Conservation (phyloP, 2,797 vertebrate species). For the Dipus sagitta region DNA sequence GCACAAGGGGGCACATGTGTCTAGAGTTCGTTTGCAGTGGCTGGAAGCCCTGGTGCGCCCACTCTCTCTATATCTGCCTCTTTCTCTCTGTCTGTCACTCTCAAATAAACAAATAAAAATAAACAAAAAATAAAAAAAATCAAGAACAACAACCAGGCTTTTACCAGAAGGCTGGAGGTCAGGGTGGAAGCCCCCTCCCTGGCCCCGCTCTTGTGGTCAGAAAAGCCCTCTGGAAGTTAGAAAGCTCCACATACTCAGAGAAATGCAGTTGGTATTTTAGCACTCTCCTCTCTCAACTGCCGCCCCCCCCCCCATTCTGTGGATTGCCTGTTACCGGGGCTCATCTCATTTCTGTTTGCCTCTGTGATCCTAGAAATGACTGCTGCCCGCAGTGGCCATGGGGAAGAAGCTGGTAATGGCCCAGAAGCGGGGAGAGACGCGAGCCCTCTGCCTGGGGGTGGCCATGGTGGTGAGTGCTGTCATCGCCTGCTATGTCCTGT, state of each 20-base stretch:
- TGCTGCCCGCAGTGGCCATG: conserved; percentile 76
- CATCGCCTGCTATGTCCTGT: conserved; percentile 88
- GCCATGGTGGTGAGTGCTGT: conserved; percentile 86
- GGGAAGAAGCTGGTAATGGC: conserved; percentile 88
- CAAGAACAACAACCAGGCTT: neutral
- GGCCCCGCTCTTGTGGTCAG: rapidly evolving
- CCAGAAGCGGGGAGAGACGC: conserved; percentile 88
- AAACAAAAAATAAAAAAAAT: too few relatives aligned
- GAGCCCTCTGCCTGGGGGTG: conserved; percentile 88
- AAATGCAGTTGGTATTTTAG: neutral
- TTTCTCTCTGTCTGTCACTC: too few relatives aligned
- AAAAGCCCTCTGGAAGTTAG: neutral
- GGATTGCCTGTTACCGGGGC: neutral
- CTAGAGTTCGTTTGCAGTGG: too few relatives aligned
- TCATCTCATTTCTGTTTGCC: neutral
- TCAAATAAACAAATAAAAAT: too few relatives aligned
- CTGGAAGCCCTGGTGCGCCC: too few relatives aligned
- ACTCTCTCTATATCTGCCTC: too few relatives aligned
- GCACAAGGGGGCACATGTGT: too few relatives aligned
- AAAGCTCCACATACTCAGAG: neutral
- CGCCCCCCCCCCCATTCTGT: too few relatives aligned
- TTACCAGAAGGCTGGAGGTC: neutral
- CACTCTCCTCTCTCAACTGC: neutral
- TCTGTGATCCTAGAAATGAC: conserved; percentile 73
- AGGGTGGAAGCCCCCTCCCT: neutral